Base-by-base conservation (phyloP, 2,888 invertebrate genomes). In the Lepeophtheirus nordmannii region DNA sequence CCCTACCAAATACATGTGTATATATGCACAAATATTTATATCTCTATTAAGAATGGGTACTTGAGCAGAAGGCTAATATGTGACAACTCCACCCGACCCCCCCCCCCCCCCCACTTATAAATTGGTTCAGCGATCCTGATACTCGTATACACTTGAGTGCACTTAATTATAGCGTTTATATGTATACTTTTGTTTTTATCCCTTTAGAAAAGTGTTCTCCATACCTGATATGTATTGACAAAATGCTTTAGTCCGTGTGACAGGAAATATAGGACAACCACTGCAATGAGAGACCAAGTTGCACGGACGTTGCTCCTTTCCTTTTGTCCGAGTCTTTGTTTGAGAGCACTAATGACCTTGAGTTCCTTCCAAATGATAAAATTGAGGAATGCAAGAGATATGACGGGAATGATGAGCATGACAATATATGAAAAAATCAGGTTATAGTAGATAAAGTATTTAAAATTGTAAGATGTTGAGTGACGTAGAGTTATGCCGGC, bases 291-390 rank as follows among this genome's bases (percentile, higher is more conserved):
- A 14, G 60, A 60, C 37, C 60, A 38, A 17, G 60, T 60, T 10
- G 60, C 60, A 12, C 60, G 60, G 37, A 38, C 60, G 7, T 60
- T 60, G 17, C 38, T 23, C 38, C 38, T 60, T 60, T 60, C 60
- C 38, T 38, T 23, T 17, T 17, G 60, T 17, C 60, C 60, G 11
- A 60, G 60, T 60, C 60, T 60, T 30, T 17, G 37, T 37, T 38
- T 23, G 30, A 37, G 30, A 30, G 60, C 30, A 37, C 60, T 60
- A 10, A 60, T 38, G 17, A 37, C 17, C 38, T 60, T 23, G 8
- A 60, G 60, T 38, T 60, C 30, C 60, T 60, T 60, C 60, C 60
- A 60, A 17, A 60, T 60, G 10, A 60, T 17, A 11, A 38, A 37
- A 37, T 60, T 60, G 38, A 60, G 38, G 20, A 23, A 22, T 20